Base-by-base conservation (phyloP, 2,113 vertebrate genomes). In the Grantiella picta region DNA sequence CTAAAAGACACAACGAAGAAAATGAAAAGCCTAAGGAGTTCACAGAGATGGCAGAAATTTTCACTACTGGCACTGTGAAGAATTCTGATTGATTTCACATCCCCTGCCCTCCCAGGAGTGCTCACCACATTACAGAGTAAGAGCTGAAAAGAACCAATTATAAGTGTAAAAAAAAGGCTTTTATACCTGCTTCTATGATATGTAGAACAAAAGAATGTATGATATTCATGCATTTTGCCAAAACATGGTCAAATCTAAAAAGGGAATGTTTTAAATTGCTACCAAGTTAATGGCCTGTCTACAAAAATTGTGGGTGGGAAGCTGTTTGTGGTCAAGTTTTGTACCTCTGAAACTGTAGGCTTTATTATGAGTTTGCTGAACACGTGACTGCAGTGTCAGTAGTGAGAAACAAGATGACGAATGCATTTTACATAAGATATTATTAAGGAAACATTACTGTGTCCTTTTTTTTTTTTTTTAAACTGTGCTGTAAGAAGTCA, bases 71-170 rank as follows among this genome's bases (percentile, higher is more conserved):
- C 3, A 3, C 22, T 28, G 28, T 56, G 50, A 85, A 86, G 82
- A 77, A 61, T 90, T n/a, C 59, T 33, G 45, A 53, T 71, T 81
- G 42, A 79, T 94, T 94, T 93, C 63, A 66, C 10, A 40, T 18
- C 5, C 19, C n/a, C 27, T 1, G 2, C 50, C 19, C 40, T 86
- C 50, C 42, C 42, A 56, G 79, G 45, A 85, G 36, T 0, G 0
- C 49, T 82, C 49, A 33, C 73, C 9, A 29, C 0, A 0, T 82
- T 66, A 60, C 25, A 63, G 47, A 81, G 35, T 45, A 91, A 63
- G 28, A 42, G 12, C 52, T 91, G 49, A 54, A 19, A 59, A 86
- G 59, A 92, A n/a, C 29, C 2, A 17, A 42, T 84, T 81, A 24
- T 23, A 88, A 79, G 17, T 5, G 2, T 44, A 16, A 49, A 28